Conservation (phyloP, 2,113 vertebrate genomes). For the Lethenteron reissneri region DNA sequence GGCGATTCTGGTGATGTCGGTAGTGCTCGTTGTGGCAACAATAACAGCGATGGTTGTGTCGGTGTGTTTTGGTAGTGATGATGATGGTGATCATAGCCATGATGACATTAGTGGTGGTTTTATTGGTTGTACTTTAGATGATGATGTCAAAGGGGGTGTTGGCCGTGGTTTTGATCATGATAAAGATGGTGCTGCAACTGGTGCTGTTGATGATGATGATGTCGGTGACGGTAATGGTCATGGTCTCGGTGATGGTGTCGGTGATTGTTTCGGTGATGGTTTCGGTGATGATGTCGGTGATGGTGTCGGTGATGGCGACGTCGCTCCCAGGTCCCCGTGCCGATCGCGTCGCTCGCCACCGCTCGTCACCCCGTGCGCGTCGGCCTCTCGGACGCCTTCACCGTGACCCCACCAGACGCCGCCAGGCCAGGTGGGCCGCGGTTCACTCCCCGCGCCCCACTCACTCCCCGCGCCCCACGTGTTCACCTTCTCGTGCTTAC, state of each 20-base stretch:
- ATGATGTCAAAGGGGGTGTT: background rate
- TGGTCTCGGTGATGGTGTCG: background rate
- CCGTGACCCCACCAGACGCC: constrained; percentile 24
- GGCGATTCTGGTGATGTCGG: background rate
- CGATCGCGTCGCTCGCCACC: constrained; percentile 45
- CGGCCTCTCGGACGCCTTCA: constrained; percentile 78
- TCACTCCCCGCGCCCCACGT: constrained; percentile 28
- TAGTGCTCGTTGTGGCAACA: background rate
- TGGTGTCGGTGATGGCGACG: background rate
- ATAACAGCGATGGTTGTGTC: background rate
- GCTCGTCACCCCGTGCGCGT: constrained; percentile 72
- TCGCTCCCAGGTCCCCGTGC: constrained; percentile 42
- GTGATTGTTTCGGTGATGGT: background rate
- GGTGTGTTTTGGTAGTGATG: background rate
- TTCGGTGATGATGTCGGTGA: background rate
- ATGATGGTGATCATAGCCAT: background rate
- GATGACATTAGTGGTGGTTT: background rate
- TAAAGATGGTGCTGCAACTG: background rate
- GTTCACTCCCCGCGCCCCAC: constrained; percentile 13
- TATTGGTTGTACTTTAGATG: background rate
- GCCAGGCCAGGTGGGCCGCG: no score
- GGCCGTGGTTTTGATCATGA: background rate
- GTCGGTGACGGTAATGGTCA: background rate
- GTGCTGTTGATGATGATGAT: background rate
- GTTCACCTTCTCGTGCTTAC: constrained; percentile 9